Evolutionary conservation across 2,888 invertebrate species (phyloP).

Genomic region (Phalera bucephala): DNA sequence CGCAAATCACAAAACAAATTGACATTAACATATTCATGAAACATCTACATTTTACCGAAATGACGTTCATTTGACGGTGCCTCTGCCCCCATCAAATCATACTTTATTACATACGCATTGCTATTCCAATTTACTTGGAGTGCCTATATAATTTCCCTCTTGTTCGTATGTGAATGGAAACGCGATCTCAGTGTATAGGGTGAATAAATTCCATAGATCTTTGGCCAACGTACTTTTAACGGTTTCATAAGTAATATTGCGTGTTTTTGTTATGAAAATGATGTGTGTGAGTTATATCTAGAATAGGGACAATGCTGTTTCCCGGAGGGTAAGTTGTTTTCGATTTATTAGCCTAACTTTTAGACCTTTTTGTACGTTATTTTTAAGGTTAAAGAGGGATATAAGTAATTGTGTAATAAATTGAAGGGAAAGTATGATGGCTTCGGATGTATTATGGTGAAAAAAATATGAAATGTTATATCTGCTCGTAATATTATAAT

Average conservation of each 20-base stretch:
- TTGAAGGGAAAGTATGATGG: not conserved
- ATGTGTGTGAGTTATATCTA: slow-evolving; percentile 35
- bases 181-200: slow-evolving; percentile 49
- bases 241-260: slow-evolving; percentile 50
- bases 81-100: not conserved
- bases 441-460: not conserved
- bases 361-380: not conserved
- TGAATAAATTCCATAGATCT: slow-evolving; percentile 62
- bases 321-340: slow-evolving; percentile 10
- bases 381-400: not conserved
- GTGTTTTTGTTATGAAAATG: slow-evolving; percentile 54
- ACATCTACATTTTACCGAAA: not conserved
- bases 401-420: not conserved
- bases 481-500: too few species aligned
- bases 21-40: not conserved
- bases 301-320: slow-evolving; percentile 11
- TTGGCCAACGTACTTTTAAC: slow-evolving; percentile 60
- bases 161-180: slow-evolving; percentile 49
- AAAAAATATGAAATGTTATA: too few species aligned
- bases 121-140: slow-evolving; percentile 45
- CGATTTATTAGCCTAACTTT: slow-evolving; percentile 4
- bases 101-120: slow-evolving; percentile 6
- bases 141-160: slow-evolving; percentile 38
- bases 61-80: not conserved
- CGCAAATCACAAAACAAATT: too few species aligned